phyloP scores from a whole-genome alignment of 2,113 vertebrate genomes.

The Daphoenositta chrysoptera region DNA sequence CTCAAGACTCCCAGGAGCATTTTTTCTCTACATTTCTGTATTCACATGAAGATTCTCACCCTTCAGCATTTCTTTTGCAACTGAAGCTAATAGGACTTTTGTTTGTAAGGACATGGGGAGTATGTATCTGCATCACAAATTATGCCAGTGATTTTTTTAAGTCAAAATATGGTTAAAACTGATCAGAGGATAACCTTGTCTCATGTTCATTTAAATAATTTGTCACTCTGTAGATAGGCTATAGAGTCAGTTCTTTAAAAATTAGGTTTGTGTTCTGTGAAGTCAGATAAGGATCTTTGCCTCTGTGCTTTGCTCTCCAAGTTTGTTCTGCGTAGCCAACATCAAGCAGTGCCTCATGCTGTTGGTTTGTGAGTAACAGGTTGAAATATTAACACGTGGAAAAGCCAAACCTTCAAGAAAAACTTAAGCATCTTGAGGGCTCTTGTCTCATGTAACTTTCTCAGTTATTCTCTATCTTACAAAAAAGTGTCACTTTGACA shows the following conservation, averaged over 20 bases:
- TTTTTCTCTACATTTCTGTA: not conserved
- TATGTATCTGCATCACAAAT: not conserved
- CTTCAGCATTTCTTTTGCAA: slow-evolving; percentile 4
- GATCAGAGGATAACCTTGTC: not conserved
- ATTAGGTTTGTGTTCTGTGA: fast-evolving
- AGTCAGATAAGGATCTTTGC: not conserved
- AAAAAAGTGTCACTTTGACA: not conserved
- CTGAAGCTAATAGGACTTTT: not conserved
- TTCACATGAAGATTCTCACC: slow-evolving; percentile 26
- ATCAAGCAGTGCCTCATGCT: not conserved
- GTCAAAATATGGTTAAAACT: not conserved
- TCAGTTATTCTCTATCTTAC: not conserved
- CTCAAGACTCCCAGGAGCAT: not conserved
- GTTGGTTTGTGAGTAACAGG: not conserved
- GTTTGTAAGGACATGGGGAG: not conserved
- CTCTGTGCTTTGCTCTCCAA: not conserved
- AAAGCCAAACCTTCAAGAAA: not conserved
- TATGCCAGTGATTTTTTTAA: not conserved
- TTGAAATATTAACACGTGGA: not conserved
- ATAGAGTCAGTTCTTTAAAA: not conserved
- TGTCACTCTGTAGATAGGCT: not conserved
- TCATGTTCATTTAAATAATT: not conserved
- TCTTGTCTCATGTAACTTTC: not conserved
- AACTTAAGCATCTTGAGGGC: not conserved
- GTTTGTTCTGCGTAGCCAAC: not conserved